Evolutionary conservation across 2,888 invertebrate genomes (phyloP), one percentile per base, ranked within the genome.

Genomic region (Euclidia mi): DNA sequence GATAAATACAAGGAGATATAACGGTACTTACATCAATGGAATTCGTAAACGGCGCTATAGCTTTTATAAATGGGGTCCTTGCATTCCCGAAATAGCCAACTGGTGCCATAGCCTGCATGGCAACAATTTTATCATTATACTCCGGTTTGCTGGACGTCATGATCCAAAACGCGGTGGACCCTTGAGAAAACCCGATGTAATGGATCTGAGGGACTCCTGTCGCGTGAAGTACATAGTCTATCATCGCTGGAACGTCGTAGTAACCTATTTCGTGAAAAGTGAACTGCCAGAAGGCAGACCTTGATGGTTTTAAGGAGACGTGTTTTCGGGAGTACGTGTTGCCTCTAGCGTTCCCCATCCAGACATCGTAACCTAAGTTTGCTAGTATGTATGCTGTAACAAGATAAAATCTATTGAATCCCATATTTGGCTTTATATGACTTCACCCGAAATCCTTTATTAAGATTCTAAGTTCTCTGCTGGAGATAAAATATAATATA

Each of bases 321-420:
- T 67, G 70, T 0, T n/a, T 43, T 43, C 66, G 32, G 2, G 66
- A 67, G 25, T 67, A 64, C 32, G 51, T 38, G 15, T 31, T 64
- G 10, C 66, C 66, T 43, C 66, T 51, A 3, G 15, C 58, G 31
- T 64, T 67, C 32, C 69, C 50, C 1, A 40, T 31, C 65, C 70
- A 67, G 0, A 64, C 35, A 29, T 67, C 66, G n/a, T 40, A 64
- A 2, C 34, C 59, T 7, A 50, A n/a, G 35, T 43, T 0, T 3
- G 17, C 46, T 0, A 65, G 31, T 46, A 46, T 52, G 17, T 56
- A 42, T 0, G 92, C 98, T 98, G 78, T 28, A 85, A 82, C 15
- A 38, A 44, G n/a, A n/a, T n/a, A n/a, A n/a, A n/a, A n/a, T n/a
- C n/a, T n/a, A n/a, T n/a, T n/a, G n/a, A n/a, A n/a, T n/a, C n/a